Base-by-base conservation (phyloP, 2,113 vertebrate genomes). In the Oostethus manadensis region DNA sequence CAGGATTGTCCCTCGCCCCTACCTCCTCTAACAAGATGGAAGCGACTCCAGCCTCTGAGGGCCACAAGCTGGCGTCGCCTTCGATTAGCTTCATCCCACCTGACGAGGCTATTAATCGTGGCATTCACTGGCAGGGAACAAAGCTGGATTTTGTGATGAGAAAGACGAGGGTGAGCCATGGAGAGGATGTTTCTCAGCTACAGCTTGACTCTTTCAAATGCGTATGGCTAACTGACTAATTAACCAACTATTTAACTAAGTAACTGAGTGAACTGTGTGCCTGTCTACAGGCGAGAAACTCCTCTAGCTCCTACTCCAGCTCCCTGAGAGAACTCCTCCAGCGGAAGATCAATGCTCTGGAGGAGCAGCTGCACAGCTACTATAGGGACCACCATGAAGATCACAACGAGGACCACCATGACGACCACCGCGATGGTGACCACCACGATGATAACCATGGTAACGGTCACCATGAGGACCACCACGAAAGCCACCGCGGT, bases 301-400 rank as follows among this genome's bases (percentile, higher is more conserved):
- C 89, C 6, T 88, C 89, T 60, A 87, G 88, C 57, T 90, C 88
- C 6, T 92, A 92, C 77, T 91, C 92, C 62, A 87, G 83, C 60
- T 90, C 90, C 9, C 66, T 91, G 54, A 82, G 86, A 46, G 89
- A 92, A 42, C 88, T 90, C 40, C 80, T 93, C 10, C 89, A 91
- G 70, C 73, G 90, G 33, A 92, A 91, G 73, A 92, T 92, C 58
- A 90, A 70, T 16, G 81, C 88, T 15, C 76, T 93, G 38, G 90
- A 93, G 78, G 88, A 91, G 56, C 91, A 92, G 79, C 80, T 92
- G n/a, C 84, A 88, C 48, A 82, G 73, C 47, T 84, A 88, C 73
- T 62, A 89, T 72, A 18, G 67, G 53, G 81, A 47, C 26, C 15
- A 44, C 21, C 56, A 74, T 46, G 58, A 76, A 2, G 62, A 58